phyloP scores from a whole-genome alignment of 2,888 invertebrate genomes.

The Melangyna quadrimaculata region DNA sequence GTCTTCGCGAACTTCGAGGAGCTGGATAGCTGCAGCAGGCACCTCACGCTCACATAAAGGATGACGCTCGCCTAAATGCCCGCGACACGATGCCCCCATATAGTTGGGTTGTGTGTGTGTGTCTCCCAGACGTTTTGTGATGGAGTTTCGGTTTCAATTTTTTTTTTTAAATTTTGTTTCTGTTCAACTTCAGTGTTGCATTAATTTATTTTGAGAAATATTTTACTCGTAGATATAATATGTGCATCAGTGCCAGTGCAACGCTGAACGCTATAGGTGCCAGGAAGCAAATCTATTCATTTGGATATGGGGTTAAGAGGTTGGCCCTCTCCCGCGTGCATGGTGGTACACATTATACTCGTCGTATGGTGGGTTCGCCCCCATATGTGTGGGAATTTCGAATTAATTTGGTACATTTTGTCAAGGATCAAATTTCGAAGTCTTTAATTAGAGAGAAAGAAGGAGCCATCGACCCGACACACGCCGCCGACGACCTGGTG shows the following conservation, averaged over 20 bases:
- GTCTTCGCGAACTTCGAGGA: conserved; percentile 67
- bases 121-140: conserved; percentile 20
- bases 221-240: conserved; percentile 13
- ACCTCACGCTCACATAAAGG: conserved; percentile 73
- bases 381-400: conserved; percentile 25
- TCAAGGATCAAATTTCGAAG: conserved; percentile 53
- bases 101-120: background rate
- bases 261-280: background rate
- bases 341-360: background rate
- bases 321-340: background rate
- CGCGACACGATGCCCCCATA: conserved; percentile 43
- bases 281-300: conserved; percentile 52
- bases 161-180: conserved; percentile 3
- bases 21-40: conserved; percentile 28
- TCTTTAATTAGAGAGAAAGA: conserved; percentile 44
- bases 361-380: background rate
- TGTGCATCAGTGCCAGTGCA: no score
- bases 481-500: no score
- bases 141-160: conserved; percentile 15
- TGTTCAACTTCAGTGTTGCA: conserved; percentile 39
- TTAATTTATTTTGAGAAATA: conserved; percentile 54
- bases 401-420: conserved; percentile 53
- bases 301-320: conserved; percentile 33
- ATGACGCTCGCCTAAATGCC: conserved; percentile 74
- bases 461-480: conserved; percentile 29